Evolutionary conservation across 1,140 invertebrate genomes (phyloP), one percentile per base, ranked within the genome.

Genomic region (Laodelphax striatellus): DNA sequence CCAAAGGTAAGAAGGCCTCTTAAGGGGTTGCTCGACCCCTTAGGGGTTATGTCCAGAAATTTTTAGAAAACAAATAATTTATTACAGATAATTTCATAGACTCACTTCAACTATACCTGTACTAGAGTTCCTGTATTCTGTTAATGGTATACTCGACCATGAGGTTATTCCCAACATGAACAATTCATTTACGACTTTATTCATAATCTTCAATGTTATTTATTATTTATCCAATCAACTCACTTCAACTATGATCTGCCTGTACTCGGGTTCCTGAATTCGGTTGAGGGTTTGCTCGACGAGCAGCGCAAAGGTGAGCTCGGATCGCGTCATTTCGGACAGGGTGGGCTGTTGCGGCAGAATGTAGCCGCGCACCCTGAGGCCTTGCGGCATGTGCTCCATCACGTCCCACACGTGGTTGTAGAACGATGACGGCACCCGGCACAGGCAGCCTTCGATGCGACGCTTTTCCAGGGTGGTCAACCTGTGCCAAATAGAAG

Each of bases 331-430:
- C 94, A 98, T 97, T 72, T 95, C 91, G 5, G 90, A 88, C 14
- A 98, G 74, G 5, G 93, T 97, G 14, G 94, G 93, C 70, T 94
- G 84, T 68, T 96, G 88, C 0, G 91, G 92, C 60, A 99, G 78
- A 60, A 82, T 77, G 68, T 88, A 86, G 0, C 87, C 92, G 70
- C 84, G 80, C 11, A 98, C 87, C 64, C 85, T 82, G 55, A 99
- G 88, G 44, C 97, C 96, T 68, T 85, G 81, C 0, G 90, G 87
- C 10, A 93, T 94, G 63, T 89, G 82, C 43, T 86, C 76, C 46
- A 98, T 76, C 52, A 99, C 90, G 72, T 95, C 87, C 95, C 96
- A 99, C 0, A 99, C 92, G 74, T 91, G 82, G 68, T 93, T 84
- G 70, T 98, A 98, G 77, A 99, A 98, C 67, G 92, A 85, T 64